phyloP scores from a whole-genome alignment of 2,888 invertebrate species.

The Andrena hattorfiana region DNA sequence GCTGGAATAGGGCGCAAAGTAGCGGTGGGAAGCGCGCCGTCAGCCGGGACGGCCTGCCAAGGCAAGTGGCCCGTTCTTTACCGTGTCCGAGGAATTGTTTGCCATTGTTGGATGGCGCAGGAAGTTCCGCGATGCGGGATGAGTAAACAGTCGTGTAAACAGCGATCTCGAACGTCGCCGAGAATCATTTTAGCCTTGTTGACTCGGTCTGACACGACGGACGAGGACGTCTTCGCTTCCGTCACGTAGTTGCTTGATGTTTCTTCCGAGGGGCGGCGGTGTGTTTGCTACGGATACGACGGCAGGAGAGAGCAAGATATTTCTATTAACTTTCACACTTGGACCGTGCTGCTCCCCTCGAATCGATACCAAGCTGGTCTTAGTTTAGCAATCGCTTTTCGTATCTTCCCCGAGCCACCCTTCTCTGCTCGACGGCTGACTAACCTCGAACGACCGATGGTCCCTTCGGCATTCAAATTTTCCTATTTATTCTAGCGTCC shows the following conservation, averaged over 20 bases:
- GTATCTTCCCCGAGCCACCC: too few relatives aligned
- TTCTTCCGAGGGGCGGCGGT: background rate
- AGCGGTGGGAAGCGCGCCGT: conserved; percentile 7
- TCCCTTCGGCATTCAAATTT: conserved; percentile 31
- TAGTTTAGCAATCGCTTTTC: too few relatives aligned
- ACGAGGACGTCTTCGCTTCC: background rate
- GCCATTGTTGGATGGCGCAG: conserved; percentile 48
- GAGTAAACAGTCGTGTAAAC: conserved; percentile 53
- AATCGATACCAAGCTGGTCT: too few relatives aligned
- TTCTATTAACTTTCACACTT: too few relatives aligned
- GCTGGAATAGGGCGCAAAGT: background rate
- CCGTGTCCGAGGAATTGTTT: conserved; percentile 60
- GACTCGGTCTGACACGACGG: conserved; percentile 16
- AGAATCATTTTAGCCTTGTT: conserved; percentile 27
- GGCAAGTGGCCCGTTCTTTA: conserved; percentile 57
- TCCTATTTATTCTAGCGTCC: conserved; percentile 57
- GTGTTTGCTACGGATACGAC: background rate
- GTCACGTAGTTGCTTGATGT: background rate
- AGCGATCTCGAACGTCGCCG: conserved; percentile 3
- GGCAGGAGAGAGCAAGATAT: background rate
- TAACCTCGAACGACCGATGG: conserved; percentile 27
- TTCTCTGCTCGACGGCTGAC: conserved; percentile 10
- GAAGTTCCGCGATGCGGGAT: conserved; percentile 37
- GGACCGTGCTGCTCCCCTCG: too few relatives aligned
- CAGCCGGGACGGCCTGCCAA: conserved; percentile 50